phyloP scores from a whole-genome alignment of 2,797 vertebrate species.

The Sebastes iracundus region DNA sequence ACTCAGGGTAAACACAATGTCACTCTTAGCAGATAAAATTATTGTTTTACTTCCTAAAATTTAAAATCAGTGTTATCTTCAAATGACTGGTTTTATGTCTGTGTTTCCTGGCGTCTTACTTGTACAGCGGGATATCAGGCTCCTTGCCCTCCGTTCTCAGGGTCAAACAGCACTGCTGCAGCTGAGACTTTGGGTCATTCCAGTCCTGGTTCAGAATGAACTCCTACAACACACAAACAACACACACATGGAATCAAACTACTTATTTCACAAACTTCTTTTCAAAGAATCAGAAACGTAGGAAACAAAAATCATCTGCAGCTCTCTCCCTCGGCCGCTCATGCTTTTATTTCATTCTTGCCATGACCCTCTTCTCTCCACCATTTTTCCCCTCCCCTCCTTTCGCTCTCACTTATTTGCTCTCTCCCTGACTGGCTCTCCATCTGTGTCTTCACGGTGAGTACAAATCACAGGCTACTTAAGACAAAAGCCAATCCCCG shows the following conservation, averaged over 20 bases:
- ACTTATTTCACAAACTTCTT: not conserved
- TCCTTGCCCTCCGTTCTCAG: conserved; percentile 97
- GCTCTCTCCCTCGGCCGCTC: not conserved
- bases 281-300: not conserved
- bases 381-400: not conserved
- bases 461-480: conserved; percentile 81
- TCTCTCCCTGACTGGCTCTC: conserved; percentile 52
- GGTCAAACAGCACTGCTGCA: conserved; percentile 97
- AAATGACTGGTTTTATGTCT: not conserved
- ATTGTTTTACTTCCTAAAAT: no score
- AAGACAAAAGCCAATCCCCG: conserved; percentile 77
- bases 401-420: conserved; percentile 57
- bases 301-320: conserved; percentile 7
- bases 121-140: conserved; percentile 97
- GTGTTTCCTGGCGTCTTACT: conserved; percentile 82
- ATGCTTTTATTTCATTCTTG: conserved; percentile 70
- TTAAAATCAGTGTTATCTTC: not conserved
- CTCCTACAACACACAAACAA: conserved; percentile 84
- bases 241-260: not conserved
- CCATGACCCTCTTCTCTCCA: conserved; percentile 4
- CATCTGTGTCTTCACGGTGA: conserved; percentile 55
- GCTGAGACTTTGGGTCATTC: conserved; percentile 99
- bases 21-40: not conserved
- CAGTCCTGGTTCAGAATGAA: conserved; percentile 99
- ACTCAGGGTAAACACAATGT: not conserved